Conservation (phyloP, 2,113 vertebrate genomes). For the Thunnus thynnus region DNA sequence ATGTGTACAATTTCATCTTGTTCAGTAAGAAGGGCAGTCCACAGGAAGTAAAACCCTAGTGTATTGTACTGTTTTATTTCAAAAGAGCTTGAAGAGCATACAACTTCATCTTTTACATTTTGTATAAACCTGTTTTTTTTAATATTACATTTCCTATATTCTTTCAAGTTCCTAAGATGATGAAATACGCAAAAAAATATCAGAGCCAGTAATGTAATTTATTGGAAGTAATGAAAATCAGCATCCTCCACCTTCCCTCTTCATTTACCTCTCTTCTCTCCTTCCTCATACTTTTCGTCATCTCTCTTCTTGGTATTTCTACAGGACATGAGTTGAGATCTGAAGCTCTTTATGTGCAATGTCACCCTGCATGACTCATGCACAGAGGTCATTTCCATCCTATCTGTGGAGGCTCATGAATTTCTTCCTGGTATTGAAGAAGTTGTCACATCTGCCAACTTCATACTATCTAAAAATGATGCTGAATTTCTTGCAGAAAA, state of each 20-base stretch:
- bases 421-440: slow-evolving; percentile 43
- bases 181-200: slow-evolving; percentile 1
- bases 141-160: background rate
- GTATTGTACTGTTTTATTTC: slow-evolving; percentile 21
- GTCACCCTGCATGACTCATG: slow-evolving; percentile 42
- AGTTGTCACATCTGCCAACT: slow-evolving; percentile 49
- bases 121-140: background rate
- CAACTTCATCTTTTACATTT: slow-evolving; percentile 1
- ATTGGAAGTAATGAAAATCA: slow-evolving; percentile 7
- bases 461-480: background rate
- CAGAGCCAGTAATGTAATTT: background rate
- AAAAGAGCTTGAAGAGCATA: slow-evolving; percentile 11
- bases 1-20: slow-evolving; percentile 4
- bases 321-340: slow-evolving; percentile 34
- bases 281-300: background rate
- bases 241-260: background rate
- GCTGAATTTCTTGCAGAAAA: background rate
- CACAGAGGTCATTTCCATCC: slow-evolving; percentile 49
- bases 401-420: slow-evolving; percentile 47
- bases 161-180: background rate
- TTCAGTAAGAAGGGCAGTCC: background rate
- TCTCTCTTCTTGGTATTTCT: slow-evolving; percentile 17
- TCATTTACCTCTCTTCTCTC: background rate
- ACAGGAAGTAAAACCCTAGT: background rate
- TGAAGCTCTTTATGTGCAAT: slow-evolving; percentile 44